Conservation (phyloP, 2,797 vertebrate genomes). For the Onychomys leucogaster region DNA sequence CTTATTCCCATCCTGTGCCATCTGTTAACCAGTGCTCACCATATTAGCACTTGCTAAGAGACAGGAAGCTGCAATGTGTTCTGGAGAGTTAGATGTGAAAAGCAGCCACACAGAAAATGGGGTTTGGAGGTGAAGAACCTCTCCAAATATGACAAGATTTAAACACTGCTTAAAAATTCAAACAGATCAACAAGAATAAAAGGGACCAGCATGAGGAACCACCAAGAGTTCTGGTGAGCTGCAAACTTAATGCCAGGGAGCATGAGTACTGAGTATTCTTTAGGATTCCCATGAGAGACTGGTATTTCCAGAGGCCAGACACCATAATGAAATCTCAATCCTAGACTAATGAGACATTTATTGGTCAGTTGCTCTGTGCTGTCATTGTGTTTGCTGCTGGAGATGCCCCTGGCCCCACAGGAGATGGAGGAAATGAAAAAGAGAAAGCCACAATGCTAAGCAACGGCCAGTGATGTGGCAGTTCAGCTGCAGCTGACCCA, state of each 20-base stretch:
- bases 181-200: conserved; percentile 8
- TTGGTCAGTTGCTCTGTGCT: neutral
- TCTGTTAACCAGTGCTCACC: neutral
- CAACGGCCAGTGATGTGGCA: neutral
- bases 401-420: neutral
- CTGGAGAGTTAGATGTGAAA: neutral
- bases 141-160: neutral
- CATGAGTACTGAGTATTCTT: neutral
- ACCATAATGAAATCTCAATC: conserved; percentile 13
- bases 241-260: neutral
- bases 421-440: neutral
- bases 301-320: conserved; percentile 15
- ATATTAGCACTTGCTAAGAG: neutral
- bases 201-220: neutral
- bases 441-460: neutral
- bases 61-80: neutral
- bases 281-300: neutral
- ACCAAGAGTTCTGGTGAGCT: neutral
- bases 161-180: neutral
- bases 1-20: neutral
- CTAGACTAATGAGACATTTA: conserved; percentile 17
- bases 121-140: neutral
- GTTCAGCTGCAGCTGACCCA: neutral
- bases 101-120: neutral
- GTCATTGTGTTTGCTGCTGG: neutral